Conservation (phyloP, 53 echinoderm and acorn worm genomes). For the Antedon mediterranea region DNA sequence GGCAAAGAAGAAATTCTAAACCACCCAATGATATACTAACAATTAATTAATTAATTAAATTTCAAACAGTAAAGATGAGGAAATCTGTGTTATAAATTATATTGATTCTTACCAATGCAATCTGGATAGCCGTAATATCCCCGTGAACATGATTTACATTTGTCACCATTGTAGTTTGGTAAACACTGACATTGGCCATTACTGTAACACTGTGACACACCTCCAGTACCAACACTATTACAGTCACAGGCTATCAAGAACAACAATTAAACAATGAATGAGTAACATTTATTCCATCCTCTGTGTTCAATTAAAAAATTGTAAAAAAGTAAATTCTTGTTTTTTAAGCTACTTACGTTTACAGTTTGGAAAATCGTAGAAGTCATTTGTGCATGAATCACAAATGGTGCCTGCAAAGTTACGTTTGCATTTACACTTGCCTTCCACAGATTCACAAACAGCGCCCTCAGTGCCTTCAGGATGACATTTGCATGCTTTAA, state of each 20-base stretch:
- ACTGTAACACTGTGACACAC: slow-evolving; percentile 24
- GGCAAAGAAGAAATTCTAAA: too few species aligned
- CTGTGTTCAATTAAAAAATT: too few species aligned
- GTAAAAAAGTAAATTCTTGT: too few species aligned
- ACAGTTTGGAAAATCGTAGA: slow-evolving; percentile 64
- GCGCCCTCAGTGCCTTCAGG: slow-evolving; percentile 52
- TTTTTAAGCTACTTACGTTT: neutral
- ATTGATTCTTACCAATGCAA: slow-evolving; percentile 55
- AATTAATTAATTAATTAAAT: too few species aligned
- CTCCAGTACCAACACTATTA: slow-evolving; percentile 11
- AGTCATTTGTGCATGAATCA: slow-evolving; percentile 50
- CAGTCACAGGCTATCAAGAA: slow-evolving; percentile 55
- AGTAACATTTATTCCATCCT: too few species aligned
- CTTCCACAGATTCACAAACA: slow-evolving; percentile 54
- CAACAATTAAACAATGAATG: neutral
- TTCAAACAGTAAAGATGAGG: too few species aligned
- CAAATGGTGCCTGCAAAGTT: slow-evolving; percentile 61
- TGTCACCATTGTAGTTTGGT: slow-evolving; percentile 46
- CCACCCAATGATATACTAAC: too few species aligned
- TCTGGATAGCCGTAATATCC: slow-evolving; percentile 83
- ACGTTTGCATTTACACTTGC: slow-evolving; percentile 53
- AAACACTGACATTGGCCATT: slow-evolving; percentile 71
- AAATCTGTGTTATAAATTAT: too few species aligned
- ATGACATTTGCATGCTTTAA: slow-evolving; percentile 64
- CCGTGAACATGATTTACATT: slow-evolving; percentile 58